These are phyloP conservation scores for Eupithecia subfuscata DNA, from an alignment of 2,888 invertebrate genomes.

Conservation along the genomic window DNA sequence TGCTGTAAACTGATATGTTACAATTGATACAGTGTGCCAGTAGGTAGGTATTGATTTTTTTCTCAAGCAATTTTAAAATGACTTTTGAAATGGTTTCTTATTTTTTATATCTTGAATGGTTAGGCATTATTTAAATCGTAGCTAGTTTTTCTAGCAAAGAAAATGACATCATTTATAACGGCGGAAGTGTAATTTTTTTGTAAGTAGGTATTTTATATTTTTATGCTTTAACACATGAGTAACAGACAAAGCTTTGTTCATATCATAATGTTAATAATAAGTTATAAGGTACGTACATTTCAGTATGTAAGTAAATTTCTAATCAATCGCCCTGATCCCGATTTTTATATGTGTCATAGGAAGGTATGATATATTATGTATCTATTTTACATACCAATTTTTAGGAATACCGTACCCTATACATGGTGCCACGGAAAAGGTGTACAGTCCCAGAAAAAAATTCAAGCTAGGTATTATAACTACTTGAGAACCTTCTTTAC, in stretches of 20 bases:
- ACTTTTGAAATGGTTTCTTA: neutral
- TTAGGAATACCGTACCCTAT: neutral
- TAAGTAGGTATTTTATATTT: neutral
- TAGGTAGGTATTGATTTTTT: neutral
- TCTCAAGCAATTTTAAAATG: neutral
- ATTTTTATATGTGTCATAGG: neutral
- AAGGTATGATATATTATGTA: no score
- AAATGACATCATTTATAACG: neutral
- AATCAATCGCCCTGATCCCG: neutral
- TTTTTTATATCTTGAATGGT: constrained; percentile 2
- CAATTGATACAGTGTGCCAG: neutral
- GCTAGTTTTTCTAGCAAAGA: neutral
- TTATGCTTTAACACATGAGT: neutral
- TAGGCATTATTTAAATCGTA: neutral
- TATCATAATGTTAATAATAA: neutral
- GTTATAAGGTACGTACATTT: no score
- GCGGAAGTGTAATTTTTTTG: neutral
- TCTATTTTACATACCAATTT: neutral
- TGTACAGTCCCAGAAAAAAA: no score
- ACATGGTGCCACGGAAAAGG: no score
- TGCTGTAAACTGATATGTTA: constrained; percentile 40
- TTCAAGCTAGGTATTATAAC: no score
- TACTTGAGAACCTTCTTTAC: neutral
- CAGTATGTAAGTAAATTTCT: neutral
- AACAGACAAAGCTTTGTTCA: neutral